A percentile compares a stretch with the other conserved stretches of the same genome.
phyloP scores from a whole-genome alignment of 1,140 invertebrate species.

The Neoseiulus cucumeris region DNA sequence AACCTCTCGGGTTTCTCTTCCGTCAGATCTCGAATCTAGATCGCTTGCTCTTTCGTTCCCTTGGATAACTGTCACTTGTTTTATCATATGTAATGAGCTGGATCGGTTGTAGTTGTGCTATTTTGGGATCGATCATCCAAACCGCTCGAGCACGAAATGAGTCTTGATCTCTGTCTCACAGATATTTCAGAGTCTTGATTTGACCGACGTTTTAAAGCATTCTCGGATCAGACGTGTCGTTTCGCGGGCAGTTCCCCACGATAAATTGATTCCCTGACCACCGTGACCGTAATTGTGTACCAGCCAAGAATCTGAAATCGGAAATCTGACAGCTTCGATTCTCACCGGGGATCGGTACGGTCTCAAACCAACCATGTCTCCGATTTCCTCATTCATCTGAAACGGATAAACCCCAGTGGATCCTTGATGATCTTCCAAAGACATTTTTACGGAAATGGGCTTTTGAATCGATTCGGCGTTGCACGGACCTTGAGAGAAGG shows the following conservation, averaged over 20 bases:
- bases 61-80: too few relatives aligned
- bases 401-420: background rate
- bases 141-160: too few relatives aligned
- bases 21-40: too few relatives aligned
- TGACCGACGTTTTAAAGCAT: too few relatives aligned
- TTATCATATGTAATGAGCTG: too few relatives aligned
- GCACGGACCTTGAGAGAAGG: conserved; percentile 38
- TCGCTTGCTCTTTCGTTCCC: too few relatives aligned
- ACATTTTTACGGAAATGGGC: too few relatives aligned
- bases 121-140: too few relatives aligned
- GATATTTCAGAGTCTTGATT: background rate
- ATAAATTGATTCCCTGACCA: conserved; percentile 64
- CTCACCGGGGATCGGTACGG: conserved; percentile 53
- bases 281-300: conserved; percentile 86
- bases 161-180: background rate
- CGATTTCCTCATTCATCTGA: conserved; percentile 29
- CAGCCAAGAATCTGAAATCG: conserved; percentile 29
- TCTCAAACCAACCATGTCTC: conserved; percentile 49
- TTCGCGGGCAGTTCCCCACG: conserved; percentile 49
- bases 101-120: too few relatives aligned
- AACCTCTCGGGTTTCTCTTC: too few relatives aligned
- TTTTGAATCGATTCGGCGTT: background rate
- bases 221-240: background rate
- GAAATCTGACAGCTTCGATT: conserved; percentile 38
- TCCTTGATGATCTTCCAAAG: too few relatives aligned